These are phyloP conservation scores for Nezara viridula DNA, from an alignment of 2,888 invertebrate genomes.

Conservation along the genomic window DNA sequence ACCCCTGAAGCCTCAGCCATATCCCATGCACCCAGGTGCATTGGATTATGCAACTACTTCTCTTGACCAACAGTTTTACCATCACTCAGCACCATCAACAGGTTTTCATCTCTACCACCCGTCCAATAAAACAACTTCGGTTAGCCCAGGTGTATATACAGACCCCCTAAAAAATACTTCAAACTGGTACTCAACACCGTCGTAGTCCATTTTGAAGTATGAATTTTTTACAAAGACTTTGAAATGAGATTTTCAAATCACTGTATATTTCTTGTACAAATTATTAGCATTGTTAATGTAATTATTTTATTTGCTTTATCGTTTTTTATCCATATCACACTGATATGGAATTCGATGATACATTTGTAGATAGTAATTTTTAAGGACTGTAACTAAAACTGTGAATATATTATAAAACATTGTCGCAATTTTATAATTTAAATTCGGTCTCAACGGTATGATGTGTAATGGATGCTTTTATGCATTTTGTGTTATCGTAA, in stretches of 20 bases:
- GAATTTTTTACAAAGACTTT: conserved; percentile 48
- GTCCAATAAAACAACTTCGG: conserved; percentile 77
- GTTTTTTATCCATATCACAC: not conserved
- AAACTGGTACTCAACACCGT: conserved; percentile 85
- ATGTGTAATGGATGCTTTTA: conserved; percentile 54
- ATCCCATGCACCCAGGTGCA: conserved; percentile 74
- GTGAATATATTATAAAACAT: conserved; percentile 55
- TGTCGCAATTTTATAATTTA: conserved; percentile 55
- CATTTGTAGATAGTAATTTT: conserved; percentile 56
- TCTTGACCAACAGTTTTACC: conserved; percentile 88
- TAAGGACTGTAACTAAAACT: conserved; percentile 56
- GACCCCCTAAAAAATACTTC: conserved; percentile 72
- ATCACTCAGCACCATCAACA: conserved; percentile 73
- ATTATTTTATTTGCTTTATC: conserved; percentile 55
- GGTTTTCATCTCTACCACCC: conserved; percentile 93
- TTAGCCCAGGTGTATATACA: conserved; percentile 67
- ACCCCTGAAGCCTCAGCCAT: conserved; percentile 92
- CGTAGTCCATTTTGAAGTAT: conserved; percentile 72
- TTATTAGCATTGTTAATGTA: conserved; percentile 54
- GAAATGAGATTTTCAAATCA: conserved; percentile 22
- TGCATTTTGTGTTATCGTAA: conserved; percentile 53
- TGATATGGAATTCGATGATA: conserved; percentile 50
- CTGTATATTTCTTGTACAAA: conserved; percentile 58
- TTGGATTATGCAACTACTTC: conserved; percentile 76
- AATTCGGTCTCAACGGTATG: conserved; percentile 57